Base-by-base conservation (phyloP, 1,140 invertebrate species). In the Aporrectodea caliginosa region DNA sequence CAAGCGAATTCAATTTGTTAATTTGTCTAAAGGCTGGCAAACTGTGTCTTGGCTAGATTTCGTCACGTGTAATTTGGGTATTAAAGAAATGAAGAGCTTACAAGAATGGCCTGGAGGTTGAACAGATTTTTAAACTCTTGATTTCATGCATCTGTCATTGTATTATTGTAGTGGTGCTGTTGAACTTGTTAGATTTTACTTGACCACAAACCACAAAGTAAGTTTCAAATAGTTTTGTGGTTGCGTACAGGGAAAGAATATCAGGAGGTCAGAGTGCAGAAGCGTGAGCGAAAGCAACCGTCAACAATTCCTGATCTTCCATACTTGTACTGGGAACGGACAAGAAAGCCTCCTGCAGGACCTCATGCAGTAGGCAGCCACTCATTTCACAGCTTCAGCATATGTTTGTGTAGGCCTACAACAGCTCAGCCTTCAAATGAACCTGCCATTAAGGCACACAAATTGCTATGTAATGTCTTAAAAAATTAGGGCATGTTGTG, bases 281-380 rank as follows among this genome's bases (percentile, higher is more conserved):
- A 88, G 79, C 73, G 87, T 74, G 85, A 86, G 73, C 79, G 88
- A 29, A 83, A 84, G 33, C 87, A 88, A 75, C 87, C 87, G 14
- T 79, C 83, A 16, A 86, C 82, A 27, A 86, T 88, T 32, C 85
- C 85, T 12, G 82, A 87, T 78, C 81, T 87, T 27, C 85, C 87
- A 0, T 88, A 88, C 78, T 79, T 87, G 43, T 83, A 85, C 78
- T 86, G 86, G 86, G 87, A 88, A 81, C 84, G 80, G 74, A 87
- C 87, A 1, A 86, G 86, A 35, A 80, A 83, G 32, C 83, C 86
- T 31, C 86, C 87, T 31, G 84, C 84, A 79, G 87, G 87, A 68
- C 86, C 87, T 0, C 87, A 85, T 76, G 85, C 86, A 69, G 87
- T 87, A 83, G 83, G 85, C 81, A 34, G 29, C 30, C 16, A 43